Percentiles rank a stretch among this genome's conserved stretches.
Conservation (phyloP, 2,888 invertebrate genomes). For the Pimpla rufipes region DNA sequence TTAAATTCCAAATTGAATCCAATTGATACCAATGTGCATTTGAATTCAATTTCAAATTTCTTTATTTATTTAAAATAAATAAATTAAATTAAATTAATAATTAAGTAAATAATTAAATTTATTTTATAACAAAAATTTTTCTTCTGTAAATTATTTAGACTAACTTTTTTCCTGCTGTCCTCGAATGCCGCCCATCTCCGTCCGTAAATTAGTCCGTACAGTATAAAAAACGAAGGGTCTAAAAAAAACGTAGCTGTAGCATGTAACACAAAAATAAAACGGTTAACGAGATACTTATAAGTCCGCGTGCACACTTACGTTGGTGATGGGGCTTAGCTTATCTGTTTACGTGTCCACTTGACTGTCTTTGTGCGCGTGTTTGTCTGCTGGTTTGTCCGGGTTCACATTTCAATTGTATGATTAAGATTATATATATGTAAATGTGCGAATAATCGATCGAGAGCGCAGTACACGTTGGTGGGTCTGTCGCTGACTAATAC, state of each 20-base stretch:
- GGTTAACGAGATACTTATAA: neutral
- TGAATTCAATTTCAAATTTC: no score
- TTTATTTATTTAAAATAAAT: no score
- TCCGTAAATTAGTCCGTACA: neutral
- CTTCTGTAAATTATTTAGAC: neutral
- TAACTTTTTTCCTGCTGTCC: no score
- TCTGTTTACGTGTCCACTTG: slow-evolving; percentile 40
- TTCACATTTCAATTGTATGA: slow-evolving; percentile 37
- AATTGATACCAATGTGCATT: no score
- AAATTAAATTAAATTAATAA: no score
- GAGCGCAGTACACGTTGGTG: slow-evolving; percentile 77
- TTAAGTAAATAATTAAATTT: no score
- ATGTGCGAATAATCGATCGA: slow-evolving; percentile 21
- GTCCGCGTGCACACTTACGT: slow-evolving; percentile 11
- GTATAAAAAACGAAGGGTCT: neutral
- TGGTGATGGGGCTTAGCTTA: neutral
- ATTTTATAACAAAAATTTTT: neutral
- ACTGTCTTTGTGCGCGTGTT: slow-evolving; percentile 41
- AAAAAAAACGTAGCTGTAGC: neutral
- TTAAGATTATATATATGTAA: slow-evolving; percentile 2
- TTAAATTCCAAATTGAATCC: no score
- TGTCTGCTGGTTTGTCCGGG: slow-evolving; percentile 35
- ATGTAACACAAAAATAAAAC: neutral
- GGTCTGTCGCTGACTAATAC: slow-evolving; percentile 73
- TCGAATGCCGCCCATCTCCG: neutral